Conservation (phyloP, 2,797 vertebrate genomes). For the Sibirionetta formosa region DNA sequence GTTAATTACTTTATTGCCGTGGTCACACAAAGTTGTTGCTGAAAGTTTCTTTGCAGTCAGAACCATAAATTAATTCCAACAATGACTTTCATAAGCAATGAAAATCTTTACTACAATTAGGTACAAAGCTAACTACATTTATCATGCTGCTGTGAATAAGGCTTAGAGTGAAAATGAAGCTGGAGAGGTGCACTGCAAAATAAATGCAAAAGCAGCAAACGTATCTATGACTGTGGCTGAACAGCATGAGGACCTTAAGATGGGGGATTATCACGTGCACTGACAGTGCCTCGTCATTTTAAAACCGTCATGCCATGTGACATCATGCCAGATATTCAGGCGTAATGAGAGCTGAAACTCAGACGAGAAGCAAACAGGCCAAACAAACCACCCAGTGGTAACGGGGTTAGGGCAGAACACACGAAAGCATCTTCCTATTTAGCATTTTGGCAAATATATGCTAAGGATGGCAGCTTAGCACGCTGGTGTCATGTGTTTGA, state of each 20-base stretch:
- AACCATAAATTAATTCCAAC: slow-evolving; percentile 77
- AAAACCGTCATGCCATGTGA: not conserved
- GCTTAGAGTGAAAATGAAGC: slow-evolving; percentile 41
- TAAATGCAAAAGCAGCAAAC: slow-evolving; percentile 14
- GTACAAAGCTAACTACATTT: slow-evolving; percentile 75
- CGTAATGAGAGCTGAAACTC: slow-evolving; percentile 7
- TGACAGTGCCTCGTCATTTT: not conserved
- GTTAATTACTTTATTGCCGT: slow-evolving; percentile 74
- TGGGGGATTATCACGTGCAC: not conserved
- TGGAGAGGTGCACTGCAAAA: not conserved
- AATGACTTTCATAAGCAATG: slow-evolving; percentile 77
- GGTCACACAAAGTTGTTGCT: slow-evolving; percentile 53
- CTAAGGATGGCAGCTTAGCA: not conserved
- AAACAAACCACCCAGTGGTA: not conserved
- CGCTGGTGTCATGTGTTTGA: not conserved
- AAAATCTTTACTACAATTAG: slow-evolving; percentile 78
- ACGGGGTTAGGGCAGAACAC: not conserved
- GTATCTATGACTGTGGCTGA: not conserved
- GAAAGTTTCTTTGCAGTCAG: slow-evolving; percentile 58
- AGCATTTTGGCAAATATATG: not conserved
- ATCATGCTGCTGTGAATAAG: slow-evolving; percentile 59
- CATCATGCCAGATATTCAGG: not conserved
- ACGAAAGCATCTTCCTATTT: not conserved
- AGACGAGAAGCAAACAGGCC: slow-evolving; percentile 24
- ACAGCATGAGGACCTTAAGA: not conserved